phyloP scores from a whole-genome alignment of 2,797 vertebrate genomes.

The Falco naumanni region DNA sequence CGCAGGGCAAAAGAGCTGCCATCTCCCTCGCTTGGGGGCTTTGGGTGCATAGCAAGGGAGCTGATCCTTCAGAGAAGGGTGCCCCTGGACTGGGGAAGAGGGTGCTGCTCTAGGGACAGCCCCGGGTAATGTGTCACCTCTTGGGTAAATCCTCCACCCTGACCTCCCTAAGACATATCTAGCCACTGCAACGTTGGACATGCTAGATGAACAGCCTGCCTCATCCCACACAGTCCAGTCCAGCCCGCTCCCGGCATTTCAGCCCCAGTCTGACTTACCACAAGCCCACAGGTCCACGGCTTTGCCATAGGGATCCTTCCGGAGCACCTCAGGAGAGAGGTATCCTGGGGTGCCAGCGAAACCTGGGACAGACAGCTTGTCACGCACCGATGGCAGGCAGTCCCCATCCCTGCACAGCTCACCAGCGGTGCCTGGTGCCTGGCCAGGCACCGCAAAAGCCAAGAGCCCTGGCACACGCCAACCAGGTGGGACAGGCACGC shows the following conservation, averaged over 20 bases:
- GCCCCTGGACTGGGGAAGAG: background rate
- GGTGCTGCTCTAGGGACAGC: background rate
- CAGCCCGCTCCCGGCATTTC: fast-evolving
- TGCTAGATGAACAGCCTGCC: background rate
- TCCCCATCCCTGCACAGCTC: background rate
- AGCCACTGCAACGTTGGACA: background rate
- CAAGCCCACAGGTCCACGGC: conserved; percentile 97
- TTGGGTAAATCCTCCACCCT: background rate
- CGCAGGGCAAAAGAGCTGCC: fast-evolving
- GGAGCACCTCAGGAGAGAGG: conserved; percentile 93
- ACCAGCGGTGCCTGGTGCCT: background rate
- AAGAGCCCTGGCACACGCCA: background rate
- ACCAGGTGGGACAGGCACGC: fast-evolving
- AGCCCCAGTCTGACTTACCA: conserved; percentile 77
- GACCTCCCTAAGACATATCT: fast-evolving
- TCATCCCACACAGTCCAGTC: background rate
- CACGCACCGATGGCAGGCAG: background rate
- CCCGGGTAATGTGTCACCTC: background rate
- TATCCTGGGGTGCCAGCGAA: conserved; percentile 97
- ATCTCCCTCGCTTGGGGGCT: background rate
- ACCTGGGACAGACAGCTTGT: conserved; percentile 78
- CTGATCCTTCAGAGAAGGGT: background rate
- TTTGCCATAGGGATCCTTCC: conserved; percentile 97
- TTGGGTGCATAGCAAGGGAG: background rate
- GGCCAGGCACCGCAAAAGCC: background rate